Conservation (phyloP, 2,797 vertebrate species). For the Myiotriccus ornatus region DNA sequence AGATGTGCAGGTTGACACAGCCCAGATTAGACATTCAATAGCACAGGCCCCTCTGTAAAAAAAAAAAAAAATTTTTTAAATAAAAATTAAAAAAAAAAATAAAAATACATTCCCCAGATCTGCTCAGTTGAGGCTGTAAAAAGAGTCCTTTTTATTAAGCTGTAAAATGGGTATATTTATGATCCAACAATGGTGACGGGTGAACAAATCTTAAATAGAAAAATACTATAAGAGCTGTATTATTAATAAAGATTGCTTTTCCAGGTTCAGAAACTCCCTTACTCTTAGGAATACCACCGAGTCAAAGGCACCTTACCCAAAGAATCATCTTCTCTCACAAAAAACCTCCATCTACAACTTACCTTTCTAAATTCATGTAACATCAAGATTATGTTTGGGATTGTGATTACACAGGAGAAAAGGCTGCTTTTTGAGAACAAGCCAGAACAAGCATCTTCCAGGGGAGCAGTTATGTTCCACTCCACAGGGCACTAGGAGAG, state of each 20-base stretch:
- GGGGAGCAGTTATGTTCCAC: neutral
- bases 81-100: no score
- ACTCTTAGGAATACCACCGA: neutral
- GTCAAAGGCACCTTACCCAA: neutral
- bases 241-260: neutral
- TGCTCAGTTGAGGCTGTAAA: neutral
- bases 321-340: neutral
- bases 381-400: neutral
- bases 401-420: neutral
- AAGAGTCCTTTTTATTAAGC: neutral
- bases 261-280: neutral
- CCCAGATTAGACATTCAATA: neutral
- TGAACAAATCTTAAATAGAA: neutral
- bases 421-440: neutral
- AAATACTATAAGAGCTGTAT: neutral
- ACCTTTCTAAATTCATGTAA: neutral
- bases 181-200: neutral
- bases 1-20: neutral
- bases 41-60: accelerated
- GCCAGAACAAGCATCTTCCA: neutral
- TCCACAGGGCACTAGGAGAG: neutral
- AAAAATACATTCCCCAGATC: neutral
- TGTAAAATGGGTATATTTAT: neutral
- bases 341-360: neutral
- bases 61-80: no score